A percentile compares a stretch with the other conserved stretches of the same genome.
Evolutionary conservation across 2,797 vertebrate species (phyloP).

Genomic region (Arctocebus calabarensis): DNA sequence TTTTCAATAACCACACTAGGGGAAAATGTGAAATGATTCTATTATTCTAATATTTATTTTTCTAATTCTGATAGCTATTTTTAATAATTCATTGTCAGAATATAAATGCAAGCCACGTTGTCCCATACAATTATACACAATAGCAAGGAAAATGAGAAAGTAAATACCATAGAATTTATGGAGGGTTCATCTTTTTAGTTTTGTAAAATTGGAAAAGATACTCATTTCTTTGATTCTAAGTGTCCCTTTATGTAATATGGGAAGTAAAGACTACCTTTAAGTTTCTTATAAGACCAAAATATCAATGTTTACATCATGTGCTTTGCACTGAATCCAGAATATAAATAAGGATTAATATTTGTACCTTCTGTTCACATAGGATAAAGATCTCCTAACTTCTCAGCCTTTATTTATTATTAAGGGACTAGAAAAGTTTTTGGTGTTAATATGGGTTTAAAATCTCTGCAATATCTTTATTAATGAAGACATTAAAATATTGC

Average conservation of each 20-base stretch:
- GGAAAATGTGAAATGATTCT: background rate
- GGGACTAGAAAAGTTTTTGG: background rate
- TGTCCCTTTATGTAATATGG: background rate
- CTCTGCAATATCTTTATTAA: background rate
- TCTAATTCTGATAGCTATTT: background rate
- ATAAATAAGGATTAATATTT: background rate
- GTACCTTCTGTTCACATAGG: background rate
- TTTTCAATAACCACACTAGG: background rate
- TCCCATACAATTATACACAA: background rate
- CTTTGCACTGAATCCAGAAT: background rate
- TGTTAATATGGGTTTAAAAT: background rate
- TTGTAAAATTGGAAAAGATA: background rate
- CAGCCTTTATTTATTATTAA: conserved; percentile 12
- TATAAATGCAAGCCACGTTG: background rate
- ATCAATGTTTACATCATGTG: background rate
- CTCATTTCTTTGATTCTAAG: background rate
- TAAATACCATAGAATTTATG: background rate
- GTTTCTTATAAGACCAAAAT: background rate
- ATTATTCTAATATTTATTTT: background rate
- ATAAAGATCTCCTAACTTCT: background rate
- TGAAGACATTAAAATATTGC: background rate
- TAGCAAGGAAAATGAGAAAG: background rate
- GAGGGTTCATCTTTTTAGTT: background rate
- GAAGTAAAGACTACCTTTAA: background rate
- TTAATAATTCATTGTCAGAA: background rate